Evolutionary conservation across 2,113 vertebrate species (phyloP).

Genomic region (Bambusicola thoracicus): DNA sequence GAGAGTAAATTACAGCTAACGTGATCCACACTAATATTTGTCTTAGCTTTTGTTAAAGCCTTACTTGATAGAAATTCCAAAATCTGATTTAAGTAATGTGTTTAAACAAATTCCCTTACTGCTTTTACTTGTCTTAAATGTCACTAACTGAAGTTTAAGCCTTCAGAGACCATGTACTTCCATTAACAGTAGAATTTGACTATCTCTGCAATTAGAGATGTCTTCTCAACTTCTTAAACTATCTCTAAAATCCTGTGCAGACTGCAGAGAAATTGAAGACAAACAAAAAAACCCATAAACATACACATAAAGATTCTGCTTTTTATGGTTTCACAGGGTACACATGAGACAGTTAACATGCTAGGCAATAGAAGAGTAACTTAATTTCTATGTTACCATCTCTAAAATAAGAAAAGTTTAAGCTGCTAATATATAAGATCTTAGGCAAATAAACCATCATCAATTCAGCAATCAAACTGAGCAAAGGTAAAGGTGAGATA

Average conservation of each 20-base stretch:
- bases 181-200: not conserved
- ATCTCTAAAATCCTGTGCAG: not conserved
- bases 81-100: not conserved
- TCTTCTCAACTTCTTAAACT: not conserved
- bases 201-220: not conserved
- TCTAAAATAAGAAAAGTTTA: not conserved
- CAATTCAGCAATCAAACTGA: conserved; percentile 9
- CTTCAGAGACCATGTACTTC: not conserved
- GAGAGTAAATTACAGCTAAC: not conserved
- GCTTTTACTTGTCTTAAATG: not conserved
- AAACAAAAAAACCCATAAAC: too few species aligned
- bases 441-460: conserved; percentile 23
- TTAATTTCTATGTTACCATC: not conserved
- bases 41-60: not conserved
- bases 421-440: not conserved
- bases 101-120: not conserved
- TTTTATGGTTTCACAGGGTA: not conserved
- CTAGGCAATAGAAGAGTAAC: not conserved
- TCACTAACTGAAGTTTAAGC: not conserved
- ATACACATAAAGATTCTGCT: not conserved
- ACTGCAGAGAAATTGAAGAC: not conserved
- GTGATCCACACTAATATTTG: not conserved
- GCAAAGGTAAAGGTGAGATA: conserved; percentile 13
- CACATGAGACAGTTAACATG: not conserved
- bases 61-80: not conserved